phyloP scores from a whole-genome alignment of 2,113 vertebrate species.

The Hirundichthys speculiger region DNA sequence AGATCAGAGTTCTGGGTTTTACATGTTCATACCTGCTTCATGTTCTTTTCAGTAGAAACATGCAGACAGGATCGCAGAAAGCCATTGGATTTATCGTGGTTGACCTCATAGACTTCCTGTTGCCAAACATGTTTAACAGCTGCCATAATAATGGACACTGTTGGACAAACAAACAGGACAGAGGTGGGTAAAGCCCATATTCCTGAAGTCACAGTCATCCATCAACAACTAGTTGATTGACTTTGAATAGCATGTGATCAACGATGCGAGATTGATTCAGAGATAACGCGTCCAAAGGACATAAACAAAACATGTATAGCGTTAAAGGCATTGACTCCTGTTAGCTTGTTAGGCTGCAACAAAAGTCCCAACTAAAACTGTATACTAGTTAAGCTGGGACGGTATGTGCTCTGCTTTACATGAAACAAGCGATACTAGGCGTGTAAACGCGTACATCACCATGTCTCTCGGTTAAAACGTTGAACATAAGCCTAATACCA shows the following conservation, averaged over 20 bases:
- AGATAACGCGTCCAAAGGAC: background rate
- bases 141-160: constrained; percentile 89
- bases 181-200: background rate
- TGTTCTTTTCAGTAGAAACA: constrained; percentile 88
- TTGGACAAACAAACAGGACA: constrained; percentile 32
- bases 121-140: constrained; percentile 87
- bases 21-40: constrained; percentile 79
- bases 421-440: background rate
- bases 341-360: too few species aligned
- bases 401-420: background rate
- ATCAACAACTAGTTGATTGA: background rate
- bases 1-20: background rate
- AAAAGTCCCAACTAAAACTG: too few species aligned
- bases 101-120: constrained; percentile 76
- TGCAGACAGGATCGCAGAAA: constrained; percentile 82
- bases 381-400: background rate
- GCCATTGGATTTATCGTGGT: constrained; percentile 80
- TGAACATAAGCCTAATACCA: too few species aligned
- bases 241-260: background rate
- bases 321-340: constrained; percentile 44
- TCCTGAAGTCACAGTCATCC: background rate
- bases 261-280: background rate
- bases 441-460: too few species aligned
- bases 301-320: constrained; percentile 8
- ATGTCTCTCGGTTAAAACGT: background rate